Conservation (phyloP, 2,113 vertebrate species). For the Procapra przewalskii region DNA sequence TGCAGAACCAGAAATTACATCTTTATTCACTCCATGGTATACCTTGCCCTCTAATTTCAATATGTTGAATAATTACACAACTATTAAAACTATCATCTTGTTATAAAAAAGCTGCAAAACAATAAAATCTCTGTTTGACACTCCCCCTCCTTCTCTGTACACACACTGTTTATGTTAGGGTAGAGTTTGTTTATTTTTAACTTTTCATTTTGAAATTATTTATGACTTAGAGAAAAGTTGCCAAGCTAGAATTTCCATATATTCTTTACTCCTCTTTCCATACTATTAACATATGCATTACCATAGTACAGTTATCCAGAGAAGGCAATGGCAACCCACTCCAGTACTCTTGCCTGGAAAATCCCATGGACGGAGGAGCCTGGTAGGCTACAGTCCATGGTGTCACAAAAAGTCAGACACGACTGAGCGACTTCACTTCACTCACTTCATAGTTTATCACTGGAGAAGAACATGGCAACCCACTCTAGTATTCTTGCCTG, state of each 20-base stretch:
- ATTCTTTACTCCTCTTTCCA: neutral
- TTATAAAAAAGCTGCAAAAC: neutral
- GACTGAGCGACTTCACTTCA: no score
- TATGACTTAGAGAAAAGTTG: neutral
- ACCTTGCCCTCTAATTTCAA: neutral
- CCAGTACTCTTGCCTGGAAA: no score
- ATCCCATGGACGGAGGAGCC: no score
- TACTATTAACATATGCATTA: neutral
- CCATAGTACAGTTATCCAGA: neutral
- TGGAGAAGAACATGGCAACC: no score
- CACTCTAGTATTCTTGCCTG: no score
- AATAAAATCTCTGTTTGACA: neutral
- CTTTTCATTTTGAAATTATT: neutral
- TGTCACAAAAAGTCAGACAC: no score
- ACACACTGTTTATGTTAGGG: neutral
- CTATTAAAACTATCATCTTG: neutral
- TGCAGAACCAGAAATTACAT: neutral
- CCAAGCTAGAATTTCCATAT: neutral
- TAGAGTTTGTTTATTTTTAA: neutral
- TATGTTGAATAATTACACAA: neutral
- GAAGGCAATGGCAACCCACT: no score
- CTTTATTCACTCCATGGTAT: slow-evolving; percentile 3
- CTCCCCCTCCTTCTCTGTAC: neutral
- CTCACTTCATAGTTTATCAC: no score
- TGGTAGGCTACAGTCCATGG: no score